Evolutionary conservation across 2,113 vertebrate genomes (phyloP).

Genomic region (Rhombomys opimus): DNA sequence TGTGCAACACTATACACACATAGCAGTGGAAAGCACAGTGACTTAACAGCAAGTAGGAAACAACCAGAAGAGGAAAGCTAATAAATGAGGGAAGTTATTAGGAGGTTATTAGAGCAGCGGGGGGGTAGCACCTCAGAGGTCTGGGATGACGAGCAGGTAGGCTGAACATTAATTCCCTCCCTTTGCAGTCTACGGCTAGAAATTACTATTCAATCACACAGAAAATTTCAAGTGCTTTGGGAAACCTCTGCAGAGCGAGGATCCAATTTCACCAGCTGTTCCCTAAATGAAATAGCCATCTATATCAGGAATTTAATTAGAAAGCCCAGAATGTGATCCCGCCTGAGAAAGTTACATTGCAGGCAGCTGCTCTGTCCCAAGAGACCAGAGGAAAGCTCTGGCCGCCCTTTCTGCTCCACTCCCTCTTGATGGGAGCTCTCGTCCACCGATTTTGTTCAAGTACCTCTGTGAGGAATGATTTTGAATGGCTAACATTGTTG

Average conservation of each 20-base stretch:
- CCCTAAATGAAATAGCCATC: slow-evolving; percentile 60
- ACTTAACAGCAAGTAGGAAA: background rate
- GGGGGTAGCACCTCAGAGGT: background rate
- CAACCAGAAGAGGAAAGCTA: background rate
- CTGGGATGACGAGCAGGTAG: background rate
- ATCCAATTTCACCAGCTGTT: slow-evolving; percentile 77
- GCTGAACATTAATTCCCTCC: slow-evolving; percentile 19
- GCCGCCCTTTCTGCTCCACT: too few relatives aligned
- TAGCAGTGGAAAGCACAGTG: background rate
- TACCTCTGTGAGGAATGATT: slow-evolving; percentile 4
- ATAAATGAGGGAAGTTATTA: background rate
- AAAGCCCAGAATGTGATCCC: slow-evolving; percentile 68
- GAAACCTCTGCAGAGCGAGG: slow-evolving; percentile 58
- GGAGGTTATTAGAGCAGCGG: background rate
- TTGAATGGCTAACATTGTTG: slow-evolving; percentile 8
- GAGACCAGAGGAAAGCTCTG: background rate
- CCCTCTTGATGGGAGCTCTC: slow-evolving; percentile 25
- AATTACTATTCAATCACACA: slow-evolving; percentile 53
- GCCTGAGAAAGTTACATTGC: slow-evolving; percentile 60
- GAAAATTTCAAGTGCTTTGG: background rate
- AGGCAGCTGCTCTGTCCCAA: slow-evolving; percentile 16
- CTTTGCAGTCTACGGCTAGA: slow-evolving; percentile 32
- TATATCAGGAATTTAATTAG: slow-evolving; percentile 71
- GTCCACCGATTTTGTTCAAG: background rate
- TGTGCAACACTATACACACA: background rate